These are phyloP conservation scores for Coracias cyanogaster DNA, from an alignment of 2,797 vertebrate species.

Conservation along the genomic window DNA sequence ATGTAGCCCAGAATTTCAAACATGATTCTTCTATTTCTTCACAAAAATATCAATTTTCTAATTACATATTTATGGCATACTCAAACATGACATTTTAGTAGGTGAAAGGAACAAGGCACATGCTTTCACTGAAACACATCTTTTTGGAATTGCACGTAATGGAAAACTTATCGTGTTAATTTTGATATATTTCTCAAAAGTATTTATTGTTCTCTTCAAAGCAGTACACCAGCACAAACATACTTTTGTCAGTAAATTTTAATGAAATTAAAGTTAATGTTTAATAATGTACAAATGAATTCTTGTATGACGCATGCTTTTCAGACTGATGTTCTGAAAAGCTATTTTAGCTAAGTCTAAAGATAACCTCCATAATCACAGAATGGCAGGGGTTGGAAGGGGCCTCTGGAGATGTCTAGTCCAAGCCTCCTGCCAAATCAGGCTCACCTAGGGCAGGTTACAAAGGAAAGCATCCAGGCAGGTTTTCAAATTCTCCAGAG, in stretches of 20 bases:
- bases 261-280: constrained; percentile 75
- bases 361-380: not conserved
- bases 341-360: constrained; percentile 75
- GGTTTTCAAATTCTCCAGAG: too few species aligned
- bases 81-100: not conserved
- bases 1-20: not conserved
- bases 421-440: too few species aligned
- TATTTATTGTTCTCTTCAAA: constrained; percentile 72
- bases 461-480: too few species aligned
- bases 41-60: not conserved
- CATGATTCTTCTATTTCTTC: not conserved
- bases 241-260: constrained; percentile 65
- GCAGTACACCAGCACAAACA: constrained; percentile 15
- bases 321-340: constrained; percentile 57
- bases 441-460: too few species aligned
- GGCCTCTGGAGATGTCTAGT: too few species aligned
- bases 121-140: not conserved
- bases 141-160: constrained; percentile 53
- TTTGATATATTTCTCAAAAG: constrained; percentile 75
- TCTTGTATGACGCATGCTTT: constrained; percentile 55
- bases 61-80: not conserved
- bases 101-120: not conserved
- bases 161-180: constrained; percentile 54
- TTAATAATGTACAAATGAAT: constrained; percentile 67
- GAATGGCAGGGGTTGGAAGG: too few species aligned